Conservation (phyloP, 2,797 vertebrate genomes). For the Acanthurus lineatus region DNA sequence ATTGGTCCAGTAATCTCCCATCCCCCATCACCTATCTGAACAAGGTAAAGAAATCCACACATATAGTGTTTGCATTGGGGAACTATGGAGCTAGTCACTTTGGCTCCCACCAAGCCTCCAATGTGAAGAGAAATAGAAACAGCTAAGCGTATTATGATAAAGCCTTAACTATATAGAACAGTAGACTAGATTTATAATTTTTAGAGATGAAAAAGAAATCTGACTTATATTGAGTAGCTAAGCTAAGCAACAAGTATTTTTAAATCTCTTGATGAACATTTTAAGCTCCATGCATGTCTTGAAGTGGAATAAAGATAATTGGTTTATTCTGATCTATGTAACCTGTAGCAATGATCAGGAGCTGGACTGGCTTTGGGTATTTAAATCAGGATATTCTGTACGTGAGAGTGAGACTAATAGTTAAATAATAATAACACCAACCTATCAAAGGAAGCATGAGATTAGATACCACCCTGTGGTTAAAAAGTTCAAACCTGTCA, state of each 20-base stretch:
- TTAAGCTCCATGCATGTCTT: background rate
- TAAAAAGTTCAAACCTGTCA: background rate
- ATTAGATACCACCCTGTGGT: too few relatives aligned
- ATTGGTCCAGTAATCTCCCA: background rate
- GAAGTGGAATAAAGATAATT: background rate
- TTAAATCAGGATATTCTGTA: background rate
- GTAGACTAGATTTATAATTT: background rate
- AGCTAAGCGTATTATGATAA: background rate
- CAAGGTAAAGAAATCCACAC: conserved; percentile 22
- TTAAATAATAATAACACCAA: background rate
- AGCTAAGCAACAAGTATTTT: background rate
- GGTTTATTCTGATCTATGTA: background rate
- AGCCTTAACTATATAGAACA: background rate
- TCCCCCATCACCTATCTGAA: background rate
- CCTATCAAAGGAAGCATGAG: too few relatives aligned
- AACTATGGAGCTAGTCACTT: background rate
- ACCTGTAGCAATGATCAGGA: background rate
- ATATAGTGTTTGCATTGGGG: conserved; percentile 9
- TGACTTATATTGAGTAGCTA: background rate
- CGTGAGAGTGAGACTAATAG: background rate
- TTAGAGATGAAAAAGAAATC: too few relatives aligned
- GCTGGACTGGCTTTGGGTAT: background rate
- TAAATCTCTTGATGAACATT: background rate
- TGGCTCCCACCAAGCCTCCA: background rate
- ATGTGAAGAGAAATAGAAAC: background rate